Base-by-base conservation (phyloP, 2,113 vertebrate species). In the Guaruba guarouba region DNA sequence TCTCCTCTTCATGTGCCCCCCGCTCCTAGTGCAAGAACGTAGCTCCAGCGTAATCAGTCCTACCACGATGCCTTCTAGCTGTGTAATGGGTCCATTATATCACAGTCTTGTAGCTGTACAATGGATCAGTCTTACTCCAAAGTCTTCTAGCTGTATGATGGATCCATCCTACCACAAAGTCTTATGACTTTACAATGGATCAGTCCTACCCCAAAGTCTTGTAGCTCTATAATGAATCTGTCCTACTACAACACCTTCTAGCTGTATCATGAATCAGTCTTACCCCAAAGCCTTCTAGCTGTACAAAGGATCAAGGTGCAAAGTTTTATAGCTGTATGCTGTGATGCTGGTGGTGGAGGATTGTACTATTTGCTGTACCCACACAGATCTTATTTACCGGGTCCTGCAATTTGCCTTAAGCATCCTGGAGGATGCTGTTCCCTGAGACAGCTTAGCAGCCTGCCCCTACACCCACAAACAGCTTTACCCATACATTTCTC, bases 1-100 rank as follows among this genome's bases (percentile, higher is more conserved):
- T 2, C 48, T 93, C 43, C n/a, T 52, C 51, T 19, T 51, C 52
- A 4, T 1, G 6, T 37, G 33, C 18, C 13, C 22, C 35, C 29
- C 2, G 2, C 10, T 63, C 46, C 41, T 17, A 8, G 15, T 4
- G 28, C 1, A 1, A 73, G 31, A 31, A 6, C 6, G 35, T 22
- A 33, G 57, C 17, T 22, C 73, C 2, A 1, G 19, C 20, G 9
- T 2, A 7, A 8, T 8, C 22, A 7, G 6, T 39, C 49, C 62
- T 22, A 33, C 23, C 20, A 7, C 37, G 18, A 71, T 35, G 17
- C 5, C 13, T 39, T 55, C 28, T 8, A 44, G n/a, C 3, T 18
- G 0, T 35, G 57, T 35, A 23, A 59, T 24, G 33, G 9, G 16
- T 11, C 19, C 2, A 3, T 43, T 37, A 49, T 17, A 29, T n/a